These are phyloP conservation scores for Harmothoe impar DNA, from an alignment of 2,888 invertebrate species.

Conservation along the genomic window DNA sequence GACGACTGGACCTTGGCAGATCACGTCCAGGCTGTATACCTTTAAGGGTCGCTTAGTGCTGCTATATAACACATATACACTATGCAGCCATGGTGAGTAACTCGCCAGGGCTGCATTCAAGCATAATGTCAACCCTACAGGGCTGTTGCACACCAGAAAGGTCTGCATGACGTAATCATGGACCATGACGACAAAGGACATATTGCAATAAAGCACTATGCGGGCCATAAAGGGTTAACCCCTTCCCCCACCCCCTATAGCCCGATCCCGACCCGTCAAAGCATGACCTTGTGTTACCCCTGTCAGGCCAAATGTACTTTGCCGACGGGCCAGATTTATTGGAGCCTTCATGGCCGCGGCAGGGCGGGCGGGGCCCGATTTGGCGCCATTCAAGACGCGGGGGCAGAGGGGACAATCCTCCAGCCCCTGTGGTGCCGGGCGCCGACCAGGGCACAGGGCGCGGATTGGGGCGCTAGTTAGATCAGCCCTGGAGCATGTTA, in stretches of 20 bases:
- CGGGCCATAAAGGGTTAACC: no score
- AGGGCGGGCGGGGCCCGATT: conserved; percentile 6
- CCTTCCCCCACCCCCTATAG: not conserved
- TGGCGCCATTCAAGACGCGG: not conserved
- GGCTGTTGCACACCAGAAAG: no score
- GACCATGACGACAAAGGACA: no score
- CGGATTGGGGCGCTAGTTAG: conserved; percentile 18
- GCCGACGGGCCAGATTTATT: conserved; percentile 34
- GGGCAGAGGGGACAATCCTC: not conserved
- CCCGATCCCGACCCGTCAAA: not conserved
- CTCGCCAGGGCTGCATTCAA: no score
- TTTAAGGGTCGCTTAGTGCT: no score
- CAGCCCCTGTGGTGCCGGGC: not conserved
- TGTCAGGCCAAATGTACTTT: conserved; percentile 10
- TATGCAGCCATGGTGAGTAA: no score
- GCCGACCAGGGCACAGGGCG: not conserved
- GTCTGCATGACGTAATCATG: no score
- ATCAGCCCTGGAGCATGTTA: conserved; percentile 9
- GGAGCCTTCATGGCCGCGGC: not conserved
- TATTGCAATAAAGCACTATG: no score
- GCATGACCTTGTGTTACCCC: not conserved
- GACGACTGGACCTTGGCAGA: no score
- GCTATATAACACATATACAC: no score
- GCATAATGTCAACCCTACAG: no score
- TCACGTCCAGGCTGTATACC: no score